These are phyloP conservation scores for Scolopax rusticola DNA, from an alignment of 2,797 vertebrate genomes.

Conservation along the genomic window DNA sequence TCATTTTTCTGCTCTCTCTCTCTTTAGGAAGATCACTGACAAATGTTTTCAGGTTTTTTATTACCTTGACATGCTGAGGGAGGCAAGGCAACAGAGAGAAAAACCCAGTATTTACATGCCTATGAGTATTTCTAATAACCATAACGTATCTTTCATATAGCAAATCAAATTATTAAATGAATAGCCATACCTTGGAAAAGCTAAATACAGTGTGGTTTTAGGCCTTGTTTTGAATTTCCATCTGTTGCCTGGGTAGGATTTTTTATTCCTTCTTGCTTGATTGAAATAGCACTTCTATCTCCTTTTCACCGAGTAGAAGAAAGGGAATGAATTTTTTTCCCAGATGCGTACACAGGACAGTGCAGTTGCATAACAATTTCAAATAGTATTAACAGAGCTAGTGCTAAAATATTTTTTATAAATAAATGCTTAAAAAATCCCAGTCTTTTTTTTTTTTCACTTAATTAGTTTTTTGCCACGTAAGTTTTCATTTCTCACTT, in stretches of 20 bases:
- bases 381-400: not conserved
- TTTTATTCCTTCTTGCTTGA: not conserved
- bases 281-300: not conserved
- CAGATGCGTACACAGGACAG: not conserved
- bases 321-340: not conserved
- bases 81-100: not conserved
- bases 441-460: not conserved
- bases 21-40: not conserved
- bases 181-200: not conserved
- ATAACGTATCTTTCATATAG: not conserved
- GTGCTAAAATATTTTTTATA: not conserved
- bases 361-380: not conserved
- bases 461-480: conserved; percentile 4
- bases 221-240: not conserved
- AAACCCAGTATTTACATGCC: not conserved
- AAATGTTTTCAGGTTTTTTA: not conserved
- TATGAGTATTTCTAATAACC: not conserved
- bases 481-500: conserved; percentile 3
- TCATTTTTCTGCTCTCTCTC: not conserved
- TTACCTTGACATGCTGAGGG: not conserved
- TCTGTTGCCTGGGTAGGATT: not conserved
- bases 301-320: not conserved
- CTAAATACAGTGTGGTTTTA: not conserved
- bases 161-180: not conserved
- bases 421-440: not conserved